Percentiles rank a stretch among this genome's conserved stretches.
These are phyloP conservation scores for Anastrepha obliqua DNA, from an alignment of 1,140 invertebrate genomes.

Conservation along the genomic window DNA sequence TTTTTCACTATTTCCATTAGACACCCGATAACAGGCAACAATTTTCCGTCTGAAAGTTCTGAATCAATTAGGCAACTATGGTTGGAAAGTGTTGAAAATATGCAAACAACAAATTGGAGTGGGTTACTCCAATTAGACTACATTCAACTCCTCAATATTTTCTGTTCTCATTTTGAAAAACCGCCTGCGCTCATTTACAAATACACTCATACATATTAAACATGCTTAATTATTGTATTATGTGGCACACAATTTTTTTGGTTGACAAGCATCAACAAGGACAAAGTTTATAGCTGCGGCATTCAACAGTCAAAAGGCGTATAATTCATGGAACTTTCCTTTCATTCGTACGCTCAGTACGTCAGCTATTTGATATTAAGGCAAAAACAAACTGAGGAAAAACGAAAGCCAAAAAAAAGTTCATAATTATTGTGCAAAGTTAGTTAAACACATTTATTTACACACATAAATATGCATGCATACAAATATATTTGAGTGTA, in stretches of 20 bases:
- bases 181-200: background rate
- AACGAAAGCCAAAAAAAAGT: background rate
- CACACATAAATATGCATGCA: too few species aligned
- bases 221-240: conserved; percentile 49
- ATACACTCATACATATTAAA: background rate
- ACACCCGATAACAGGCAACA: too few species aligned
- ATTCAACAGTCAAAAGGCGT: conserved; percentile 33
- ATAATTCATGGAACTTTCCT: conserved; percentile 13
- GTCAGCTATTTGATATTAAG: background rate
- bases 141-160: too few species aligned
- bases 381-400: background rate
- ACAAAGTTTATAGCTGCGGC: conserved; percentile 35
- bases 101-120: too few species aligned
- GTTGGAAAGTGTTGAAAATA: too few species aligned
- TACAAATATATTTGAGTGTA: background rate
- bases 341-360: background rate
- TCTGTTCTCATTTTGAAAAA: background rate
- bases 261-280: conserved; percentile 39
- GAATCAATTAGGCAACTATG: too few species aligned
- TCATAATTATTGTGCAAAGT: background rate
- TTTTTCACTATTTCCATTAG: too few species aligned
- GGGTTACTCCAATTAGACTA: too few species aligned
- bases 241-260: background rate
- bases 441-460: background rate
- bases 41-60: too few species aligned